Evolutionary conservation across 1,140 invertebrate genomes (phyloP), one percentile per base, ranked within the genome.

Genomic region (Anastatus disparis): DNA sequence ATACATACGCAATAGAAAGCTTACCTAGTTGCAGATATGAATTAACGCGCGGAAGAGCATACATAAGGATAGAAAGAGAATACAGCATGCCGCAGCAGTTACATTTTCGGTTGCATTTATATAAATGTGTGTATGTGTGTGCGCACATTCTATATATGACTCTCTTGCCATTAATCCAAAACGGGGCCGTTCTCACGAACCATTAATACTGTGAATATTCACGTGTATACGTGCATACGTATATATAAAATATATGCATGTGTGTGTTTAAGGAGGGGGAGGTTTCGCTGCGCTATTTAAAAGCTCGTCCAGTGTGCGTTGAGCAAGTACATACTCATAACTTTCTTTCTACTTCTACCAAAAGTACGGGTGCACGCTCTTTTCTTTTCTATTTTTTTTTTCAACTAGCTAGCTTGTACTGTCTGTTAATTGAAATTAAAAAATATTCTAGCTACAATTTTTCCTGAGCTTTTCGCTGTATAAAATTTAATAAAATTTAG

Each of bases 181-280:
- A 78, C 73, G 75, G 74, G 56, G 58, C 58, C 65, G 78, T 81
- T 82, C 79, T 80, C 79, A 81, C 78, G 74, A 75, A 72, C 74
- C 68, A 76, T 81, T 77, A 77, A 79, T 78, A 75, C 61, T 29
- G 67, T 27, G 64, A 71, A 75, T 77, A 72, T 77, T 76, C 73
- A 76, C 40, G 38, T 48, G 53, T 53, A 15, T 46, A n/a, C n/a
- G n/a, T n/a, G n/a, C n/a, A n/a, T n/a, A n/a, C n/a, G n/a, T n/a
- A n/a, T n/a, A n/a, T n/a, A n/a, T n/a, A n/a, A n/a, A n/a, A n/a
- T n/a, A n/a, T n/a, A n/a, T n/a, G n/a, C n/a, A n/a, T n/a, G n/a
- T n/a, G n/a, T n/a, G n/a, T n/a, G n/a, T n/a, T n/a, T n/a, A n/a
- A n/a, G n/a, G n/a, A n/a, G n/a, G n/a, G n/a, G n/a, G 26, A 29